Evolutionary conservation across 64 coral and sea anemone genomes (phyloP).

Genomic region (Pocillopora damicornis): DNA sequence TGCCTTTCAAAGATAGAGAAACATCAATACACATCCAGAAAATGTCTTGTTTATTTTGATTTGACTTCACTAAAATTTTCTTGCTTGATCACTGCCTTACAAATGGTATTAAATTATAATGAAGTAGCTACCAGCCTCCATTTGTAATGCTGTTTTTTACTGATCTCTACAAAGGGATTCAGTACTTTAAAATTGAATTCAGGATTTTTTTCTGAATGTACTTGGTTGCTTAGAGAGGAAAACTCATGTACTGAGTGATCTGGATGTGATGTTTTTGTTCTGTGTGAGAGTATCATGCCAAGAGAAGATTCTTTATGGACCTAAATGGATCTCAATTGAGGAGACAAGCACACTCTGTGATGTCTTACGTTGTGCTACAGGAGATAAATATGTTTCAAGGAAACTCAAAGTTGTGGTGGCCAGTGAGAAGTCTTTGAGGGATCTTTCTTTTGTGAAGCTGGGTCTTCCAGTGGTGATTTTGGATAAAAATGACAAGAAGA

Average conservation of each 20-base stretch:
- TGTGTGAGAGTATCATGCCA: slow-evolving; percentile 85
- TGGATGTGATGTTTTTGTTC: slow-evolving; percentile 64
- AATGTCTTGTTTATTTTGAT: slow-evolving; percentile 24
- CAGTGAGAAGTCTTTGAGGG: slow-evolving; percentile 66
- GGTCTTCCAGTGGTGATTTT: slow-evolving; percentile 60
- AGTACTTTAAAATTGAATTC: slow-evolving; percentile 27
- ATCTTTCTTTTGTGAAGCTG: slow-evolving; percentile 60
- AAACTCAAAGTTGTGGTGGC: slow-evolving; percentile 81
- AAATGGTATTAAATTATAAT: slow-evolving; percentile 73
- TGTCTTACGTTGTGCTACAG: slow-evolving; percentile 79
- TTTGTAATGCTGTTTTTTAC: slow-evolving; percentile 47
- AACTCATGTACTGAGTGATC: background rate
- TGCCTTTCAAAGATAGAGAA: background rate
- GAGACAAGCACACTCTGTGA: slow-evolving; percentile 65
- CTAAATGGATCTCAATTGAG: slow-evolving; percentile 88
- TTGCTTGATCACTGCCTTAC: slow-evolving; percentile 22
- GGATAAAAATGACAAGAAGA: slow-evolving; percentile 74
- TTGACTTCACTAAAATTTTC: slow-evolving; percentile 19
- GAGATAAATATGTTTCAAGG: slow-evolving; percentile 62
- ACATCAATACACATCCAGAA: background rate
- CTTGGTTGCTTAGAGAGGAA: slow-evolving; percentile 27
- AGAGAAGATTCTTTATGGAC: slow-evolving; percentile 55
- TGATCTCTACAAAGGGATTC: slow-evolving; percentile 29
- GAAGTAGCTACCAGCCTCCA: slow-evolving; percentile 34
- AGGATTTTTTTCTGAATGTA: slow-evolving; percentile 32